Evolutionary conservation across 2,113 vertebrate species (phyloP).

Genomic region (Microcebus murinus): DNA sequence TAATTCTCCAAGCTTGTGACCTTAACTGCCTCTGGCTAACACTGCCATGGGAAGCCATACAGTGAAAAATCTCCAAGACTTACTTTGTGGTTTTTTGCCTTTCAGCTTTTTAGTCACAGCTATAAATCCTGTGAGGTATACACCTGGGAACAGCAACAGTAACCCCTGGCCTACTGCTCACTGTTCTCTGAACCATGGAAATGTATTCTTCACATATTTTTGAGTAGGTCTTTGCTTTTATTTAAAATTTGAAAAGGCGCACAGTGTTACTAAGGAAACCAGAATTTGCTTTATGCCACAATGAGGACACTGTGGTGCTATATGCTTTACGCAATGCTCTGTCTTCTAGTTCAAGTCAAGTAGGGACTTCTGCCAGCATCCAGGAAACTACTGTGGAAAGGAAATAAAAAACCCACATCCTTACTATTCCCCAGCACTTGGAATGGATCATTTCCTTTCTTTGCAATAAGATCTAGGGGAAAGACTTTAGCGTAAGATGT

Average conservation of each 20-base stretch:
- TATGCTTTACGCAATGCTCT: not conserved
- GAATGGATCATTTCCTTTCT: not conserved
- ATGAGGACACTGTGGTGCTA: not conserved
- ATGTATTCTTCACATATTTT: not conserved
- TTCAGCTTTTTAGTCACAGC: not conserved
- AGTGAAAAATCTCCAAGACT: not conserved
- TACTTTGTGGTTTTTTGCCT: not conserved
- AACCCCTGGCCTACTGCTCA: not conserved
- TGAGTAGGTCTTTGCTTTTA: not conserved
- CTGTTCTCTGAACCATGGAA: not conserved
- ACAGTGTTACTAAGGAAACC: not conserved
- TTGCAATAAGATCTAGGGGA: not conserved
- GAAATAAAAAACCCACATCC: not conserved
- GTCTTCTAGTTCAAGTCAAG: not conserved
- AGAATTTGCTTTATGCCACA: not conserved
- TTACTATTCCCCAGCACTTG: not conserved
- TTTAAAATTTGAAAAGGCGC: not conserved
- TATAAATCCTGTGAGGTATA: not conserved
- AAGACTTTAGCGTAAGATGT: not conserved
- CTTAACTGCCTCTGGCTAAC: not conserved
- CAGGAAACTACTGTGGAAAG: not conserved
- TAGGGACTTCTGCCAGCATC: too few relatives aligned
- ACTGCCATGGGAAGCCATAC: not conserved
- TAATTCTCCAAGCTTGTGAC: constrained; percentile 6
- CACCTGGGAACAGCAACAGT: not conserved